Percentiles rank a stretch among this genome's conserved stretches.
Evolutionary conservation across 2,797 vertebrate species (phyloP).

Genomic region (Paramormyrops hopkinsi): DNA sequence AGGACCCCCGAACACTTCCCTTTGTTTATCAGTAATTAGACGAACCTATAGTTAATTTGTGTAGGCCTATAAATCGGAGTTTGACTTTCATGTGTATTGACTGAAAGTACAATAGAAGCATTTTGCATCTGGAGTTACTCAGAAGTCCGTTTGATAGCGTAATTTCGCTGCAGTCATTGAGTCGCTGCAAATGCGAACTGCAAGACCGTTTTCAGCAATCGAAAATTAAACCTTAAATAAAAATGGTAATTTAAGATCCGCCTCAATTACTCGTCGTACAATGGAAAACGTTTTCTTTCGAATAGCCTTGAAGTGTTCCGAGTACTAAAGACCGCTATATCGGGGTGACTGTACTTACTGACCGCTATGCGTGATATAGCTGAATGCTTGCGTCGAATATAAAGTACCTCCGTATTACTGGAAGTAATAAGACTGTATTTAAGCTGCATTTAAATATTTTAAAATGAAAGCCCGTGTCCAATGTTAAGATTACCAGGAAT

Average conservation of each 20-base stretch:
- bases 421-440: not conserved
- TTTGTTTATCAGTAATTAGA: not conserved
- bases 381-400: not conserved
- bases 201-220: not conserved
- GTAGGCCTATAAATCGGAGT: not conserved
- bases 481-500: not conserved
- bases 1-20: not conserved
- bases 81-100: not conserved
- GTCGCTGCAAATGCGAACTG: not conserved
- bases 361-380: not conserved
- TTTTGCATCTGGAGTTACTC: not conserved
- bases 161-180: not conserved
- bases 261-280: not conserved
- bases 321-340: not conserved
- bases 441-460: not conserved
- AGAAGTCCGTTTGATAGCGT: not conserved
- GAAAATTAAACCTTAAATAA: not conserved
- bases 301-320: not conserved
- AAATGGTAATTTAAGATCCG: not conserved
- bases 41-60: not conserved
- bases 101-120: not conserved
- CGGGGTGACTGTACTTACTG: not conserved
- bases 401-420: not conserved
- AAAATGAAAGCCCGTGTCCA: not conserved
- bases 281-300: not conserved